Base-by-base conservation (phyloP, 2,797 vertebrate genomes). In the Eleutherodactylus coqui region DNA sequence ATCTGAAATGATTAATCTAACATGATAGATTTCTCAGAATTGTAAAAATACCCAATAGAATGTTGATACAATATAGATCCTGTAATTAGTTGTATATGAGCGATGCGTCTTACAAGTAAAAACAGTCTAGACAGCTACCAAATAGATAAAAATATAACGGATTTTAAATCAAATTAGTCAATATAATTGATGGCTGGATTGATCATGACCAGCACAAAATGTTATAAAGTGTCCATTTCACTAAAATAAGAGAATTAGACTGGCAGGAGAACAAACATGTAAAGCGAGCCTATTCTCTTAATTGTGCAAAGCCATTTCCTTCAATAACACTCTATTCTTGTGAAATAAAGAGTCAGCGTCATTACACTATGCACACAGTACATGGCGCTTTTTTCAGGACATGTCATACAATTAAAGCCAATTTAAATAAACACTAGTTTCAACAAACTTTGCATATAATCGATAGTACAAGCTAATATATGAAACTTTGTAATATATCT, bases 141-240 rank as follows among this genome's bases (percentile, higher is more conserved):
- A 84, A 85, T n/a, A 55, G 51, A 41, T 79, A 85, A 58, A 78
- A 36, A 45, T 67, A 55, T 67, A 70, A 78, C 14, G 29, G 16
- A 75, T 77, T 75, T 45, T 27, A 77, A 76, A 79, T 75, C n/a
- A 76, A 62, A 16, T 17, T 79, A 82, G 45, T 84, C 91, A 49
- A 80, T 85, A 79, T 13, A 73, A 85, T 79, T 80, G 84, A 80
- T 80, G 36, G 73, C 49, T 62, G 67, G 49, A 79, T 80, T 72
- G 84, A 69, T 62, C n/a, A 85, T 47, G n/a, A 41, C 53, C 0
- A 67, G 72, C 5, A 49, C 0, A 75, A 64, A 82, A 29, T 80
- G 38, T 0, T 14, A 60, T 8, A 58, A 64, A 58, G 62, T 49
- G 11, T 69, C 75, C 2, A 64, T 43, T 78, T 0, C 2, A 86